These are phyloP conservation scores for Choristoneura rosaceana DNA, from an alignment of 2,888 invertebrate genomes.

Conservation along the genomic window DNA sequence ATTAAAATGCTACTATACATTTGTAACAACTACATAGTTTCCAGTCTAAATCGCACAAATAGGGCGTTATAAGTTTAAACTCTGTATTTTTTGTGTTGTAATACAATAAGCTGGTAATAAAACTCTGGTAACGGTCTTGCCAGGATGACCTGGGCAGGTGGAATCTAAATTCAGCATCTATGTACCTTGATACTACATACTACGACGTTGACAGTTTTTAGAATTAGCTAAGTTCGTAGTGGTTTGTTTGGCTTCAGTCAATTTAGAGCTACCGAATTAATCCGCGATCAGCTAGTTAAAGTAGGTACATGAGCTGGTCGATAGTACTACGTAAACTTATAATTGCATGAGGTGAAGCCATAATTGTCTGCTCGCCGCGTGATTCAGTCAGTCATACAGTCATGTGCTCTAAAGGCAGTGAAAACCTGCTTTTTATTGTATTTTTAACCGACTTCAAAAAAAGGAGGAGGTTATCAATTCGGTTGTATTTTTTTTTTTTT, in stretches of 20 bases:
- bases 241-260: slow-evolving; percentile 19
- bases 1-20: too few species aligned
- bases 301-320: slow-evolving; percentile 56
- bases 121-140: too few species aligned
- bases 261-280: slow-evolving; percentile 28
- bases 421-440: not conserved
- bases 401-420: not conserved
- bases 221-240: not conserved
- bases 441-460: too few species aligned
- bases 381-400: not conserved
- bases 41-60: too few species aligned
- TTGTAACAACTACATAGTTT: too few species aligned
- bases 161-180: too few species aligned
- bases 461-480: too few species aligned
- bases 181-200: not conserved
- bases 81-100: too few species aligned
- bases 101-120: too few species aligned
- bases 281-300: slow-evolving; percentile 19
- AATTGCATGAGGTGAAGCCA: slow-evolving; percentile 74
- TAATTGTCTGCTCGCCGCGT: slow-evolving; percentile 62
- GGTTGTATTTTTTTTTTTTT: too few species aligned
- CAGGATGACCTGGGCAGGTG: too few species aligned
- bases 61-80: too few species aligned
- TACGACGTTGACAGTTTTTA: not conserved
- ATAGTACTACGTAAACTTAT: slow-evolving; percentile 59